Evolutionary conservation across 2,888 invertebrate genomes (phyloP), one percentile per base, ranked within the genome.

Genomic region (Xestia xanthographa): DNA sequence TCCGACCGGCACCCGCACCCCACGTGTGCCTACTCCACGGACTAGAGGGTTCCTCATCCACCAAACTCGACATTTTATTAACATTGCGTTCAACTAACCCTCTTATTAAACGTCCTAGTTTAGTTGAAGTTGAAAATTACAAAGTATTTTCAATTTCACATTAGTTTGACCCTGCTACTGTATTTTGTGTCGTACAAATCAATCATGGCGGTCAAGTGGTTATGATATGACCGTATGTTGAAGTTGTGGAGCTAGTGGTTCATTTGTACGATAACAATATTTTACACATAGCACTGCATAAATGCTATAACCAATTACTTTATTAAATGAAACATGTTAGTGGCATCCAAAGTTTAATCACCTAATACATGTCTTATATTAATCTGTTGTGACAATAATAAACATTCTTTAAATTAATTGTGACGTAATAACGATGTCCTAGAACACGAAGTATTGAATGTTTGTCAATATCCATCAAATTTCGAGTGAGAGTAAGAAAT

Each of bases 351-450:
- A 83, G 81, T 80, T 83, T 78, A 74, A 80, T 87, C 75, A 78
- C 76, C 70, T 75, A 75, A 75, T 77, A 80, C 86, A 88, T 86
- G 76, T 88, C 69, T 86, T 79, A 80, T 86, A 88, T 90, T 79
- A 87, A 89, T 90, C 87, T 93, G 86, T 90, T 89, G 89, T 92
- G 93, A 93, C 93, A 93, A 93, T 93, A 92, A 92, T 86, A 88
- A 83, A 81, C 83, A 80, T 86, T 89, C 82, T 84, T 88, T 90
- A 88, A 88, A 88, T 83, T 63, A 83, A 82, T 85, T 80, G 85
- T 83, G 86, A 88, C 79, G 75, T 85, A 84, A 82, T 79, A 86
- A 81, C 83, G 74, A 84, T 83, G 86, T 87, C 85, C 80, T 79
- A 87, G 79, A 87, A 87, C 83, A 88, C 84, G 58, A 86, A 87